Base-by-base conservation (phyloP, 1,140 invertebrate genomes). In the Drosophila nasuta region DNA sequence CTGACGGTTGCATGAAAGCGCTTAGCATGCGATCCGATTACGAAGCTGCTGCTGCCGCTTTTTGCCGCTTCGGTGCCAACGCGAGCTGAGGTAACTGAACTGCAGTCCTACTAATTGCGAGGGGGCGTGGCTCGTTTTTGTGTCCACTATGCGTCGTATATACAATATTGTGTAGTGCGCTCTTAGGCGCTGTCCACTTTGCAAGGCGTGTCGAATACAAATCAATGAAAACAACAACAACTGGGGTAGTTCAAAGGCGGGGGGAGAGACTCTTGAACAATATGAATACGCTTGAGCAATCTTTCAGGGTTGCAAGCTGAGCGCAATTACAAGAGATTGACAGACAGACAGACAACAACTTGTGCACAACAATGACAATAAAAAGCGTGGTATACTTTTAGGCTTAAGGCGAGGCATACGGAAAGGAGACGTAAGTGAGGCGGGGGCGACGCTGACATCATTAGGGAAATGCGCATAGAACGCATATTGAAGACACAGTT, bases 11-110 rank as follows among this genome's bases (percentile, higher is more conserved):
- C 41, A 30, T 64, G 67, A 77, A 75, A 75, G 65, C 73, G 66
- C 64, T 83, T 88, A 81, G 77, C 83, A 88, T 88, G 85, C 83
- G 83, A 88, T 88, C 83, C 80, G 85, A 83, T 88, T 88, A 83
- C 83, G 77, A 56, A 56, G 77, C 80, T 65, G 51, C 60, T 82
- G 82, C 65, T 81, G 33, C 33, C 33, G 35, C 35, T 10, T 64
- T 80, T 81, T 70, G 51, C 60, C 82, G 82, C 65, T 82, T 51
- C 80, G 80, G 65, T 87, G 83, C 75, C 62, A 87, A 28, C 15
- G 48, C 35, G 35, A 41, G 56, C 57, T 59, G 75, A 81, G 83
- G 85, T 83, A 89, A 88, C 77, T 88, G 83, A 88, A 89, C 83
- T 88, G 76, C 71, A 54, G 49, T 60, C 41, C 68, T 57, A 65